Conservation (phyloP, 1,140 invertebrate species). For the Leucophenga varia region DNA sequence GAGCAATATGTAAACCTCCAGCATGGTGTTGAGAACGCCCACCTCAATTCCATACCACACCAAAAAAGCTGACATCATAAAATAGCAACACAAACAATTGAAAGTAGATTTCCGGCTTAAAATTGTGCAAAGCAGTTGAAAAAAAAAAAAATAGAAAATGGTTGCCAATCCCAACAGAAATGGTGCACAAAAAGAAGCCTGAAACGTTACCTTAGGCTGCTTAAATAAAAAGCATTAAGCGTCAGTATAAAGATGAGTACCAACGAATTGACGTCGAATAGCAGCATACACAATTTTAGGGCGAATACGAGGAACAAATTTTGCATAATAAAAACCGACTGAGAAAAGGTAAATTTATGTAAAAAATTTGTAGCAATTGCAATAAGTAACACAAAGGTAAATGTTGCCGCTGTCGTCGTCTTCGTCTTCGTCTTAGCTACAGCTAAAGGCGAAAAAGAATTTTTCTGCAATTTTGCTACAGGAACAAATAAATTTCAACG, state of each 20-base stretch:
- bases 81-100: conserved; percentile 53
- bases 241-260: conserved; percentile 32
- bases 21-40: conserved; percentile 19
- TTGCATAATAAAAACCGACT: background rate
- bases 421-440: too few species aligned
- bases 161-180: background rate
- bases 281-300: conserved; percentile 1
- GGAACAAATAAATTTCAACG: conserved; percentile 38
- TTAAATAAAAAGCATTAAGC: conserved; percentile 33
- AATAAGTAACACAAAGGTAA: conserved; percentile 30
- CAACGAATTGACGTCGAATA: conserved; percentile 8
- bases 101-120: conserved; percentile 51
- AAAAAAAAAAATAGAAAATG: too few species aligned
- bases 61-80: too few species aligned
- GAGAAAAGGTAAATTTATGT: conserved; percentile 46
- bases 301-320: background rate
- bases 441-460: conserved; percentile 13
- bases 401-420: conserved; percentile 13
- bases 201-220: conserved; percentile 19
- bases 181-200: conserved; percentile 23
- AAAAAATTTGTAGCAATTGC: conserved; percentile 49
- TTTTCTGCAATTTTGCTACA: conserved; percentile 25
- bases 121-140: conserved; percentile 17
- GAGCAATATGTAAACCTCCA: conserved; percentile 48
- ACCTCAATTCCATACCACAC: too few species aligned